These are phyloP conservation scores for Sipha maydis DNA, from an alignment of 2,888 invertebrate genomes.

Conservation along the genomic window DNA sequence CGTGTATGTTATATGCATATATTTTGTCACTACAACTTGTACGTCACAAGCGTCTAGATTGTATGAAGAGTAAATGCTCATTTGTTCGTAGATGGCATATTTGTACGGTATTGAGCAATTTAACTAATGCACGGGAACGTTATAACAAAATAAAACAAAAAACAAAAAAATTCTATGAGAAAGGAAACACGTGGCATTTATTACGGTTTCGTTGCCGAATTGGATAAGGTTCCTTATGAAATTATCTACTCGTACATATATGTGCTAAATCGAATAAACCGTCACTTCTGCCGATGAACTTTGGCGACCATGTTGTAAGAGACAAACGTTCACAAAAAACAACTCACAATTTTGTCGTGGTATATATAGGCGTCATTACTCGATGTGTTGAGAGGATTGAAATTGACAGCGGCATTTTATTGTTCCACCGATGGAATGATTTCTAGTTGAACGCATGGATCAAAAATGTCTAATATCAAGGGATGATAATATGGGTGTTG, in stretches of 20 bases:
- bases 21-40: constrained; percentile 10
- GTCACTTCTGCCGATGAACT: background rate
- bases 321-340: background rate
- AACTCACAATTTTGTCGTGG: background rate
- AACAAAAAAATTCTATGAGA: background rate
- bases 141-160: background rate
- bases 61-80: constrained; percentile 26
- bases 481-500: too few species aligned
- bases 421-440: background rate
- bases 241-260: background rate
- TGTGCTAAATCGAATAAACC: constrained; percentile 11
- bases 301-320: background rate
- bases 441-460: background rate
- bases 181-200: constrained; percentile 17
- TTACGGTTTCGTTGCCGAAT: background rate
- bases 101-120: constrained; percentile 35
- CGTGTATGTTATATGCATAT: background rate
- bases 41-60: background rate
- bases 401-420: background rate
- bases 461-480: background rate
- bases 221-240: background rate
- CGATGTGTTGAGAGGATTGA: background rate
- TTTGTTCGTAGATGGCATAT: constrained; percentile 21
- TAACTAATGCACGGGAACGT: constrained; percentile 38
- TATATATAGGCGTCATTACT: constrained; percentile 2